phyloP scores from a whole-genome alignment of 2,113 vertebrate species.

The Procapra przewalskii region DNA sequence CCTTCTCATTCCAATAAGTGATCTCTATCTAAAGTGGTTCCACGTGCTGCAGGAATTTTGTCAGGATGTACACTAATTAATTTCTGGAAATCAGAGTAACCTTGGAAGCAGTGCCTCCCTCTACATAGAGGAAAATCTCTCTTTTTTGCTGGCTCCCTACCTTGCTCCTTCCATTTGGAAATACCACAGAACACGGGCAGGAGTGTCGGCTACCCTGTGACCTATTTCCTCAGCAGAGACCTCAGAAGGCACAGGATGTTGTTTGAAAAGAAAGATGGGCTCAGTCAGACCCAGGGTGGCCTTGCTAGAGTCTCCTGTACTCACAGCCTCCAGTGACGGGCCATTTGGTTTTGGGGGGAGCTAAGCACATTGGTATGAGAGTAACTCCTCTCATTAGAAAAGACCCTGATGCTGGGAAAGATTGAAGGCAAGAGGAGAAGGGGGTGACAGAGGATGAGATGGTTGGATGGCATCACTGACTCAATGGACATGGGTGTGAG shows the following conservation, averaged over 20 bases:
- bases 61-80: background rate
- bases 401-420: background rate
- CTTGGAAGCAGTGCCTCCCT: background rate
- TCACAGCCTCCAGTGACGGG: background rate
- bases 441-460: background rate
- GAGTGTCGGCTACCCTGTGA: background rate
- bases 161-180: background rate
- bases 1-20: background rate
- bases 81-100: constrained; percentile 31
- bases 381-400: background rate
- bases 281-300: background rate
- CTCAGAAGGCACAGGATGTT: background rate
- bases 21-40: constrained; percentile 26
- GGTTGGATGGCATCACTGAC: background rate
- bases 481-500: background rate
- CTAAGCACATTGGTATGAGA: background rate
- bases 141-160: background rate
- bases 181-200: background rate
- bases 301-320: background rate
- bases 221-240: background rate
- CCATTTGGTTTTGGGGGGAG: background rate
- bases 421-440: background rate
- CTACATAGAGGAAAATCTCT: background rate
- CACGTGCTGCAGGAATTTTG: background rate
- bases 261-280: background rate